Base-by-base conservation (phyloP, 2,888 invertebrate genomes). In the Drosophila neonasuta region DNA sequence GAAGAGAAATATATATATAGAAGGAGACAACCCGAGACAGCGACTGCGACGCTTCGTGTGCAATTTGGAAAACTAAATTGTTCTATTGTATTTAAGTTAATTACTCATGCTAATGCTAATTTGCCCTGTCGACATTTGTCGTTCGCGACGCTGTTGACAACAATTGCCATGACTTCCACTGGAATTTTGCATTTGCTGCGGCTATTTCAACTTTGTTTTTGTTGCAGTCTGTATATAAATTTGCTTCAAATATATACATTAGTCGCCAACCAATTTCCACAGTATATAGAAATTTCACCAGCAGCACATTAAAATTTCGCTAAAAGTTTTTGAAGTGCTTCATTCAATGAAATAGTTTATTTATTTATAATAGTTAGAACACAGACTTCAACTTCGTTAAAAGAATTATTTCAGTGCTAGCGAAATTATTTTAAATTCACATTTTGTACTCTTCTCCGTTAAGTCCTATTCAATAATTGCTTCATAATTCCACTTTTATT, bases 61-160 rank as follows among this genome's bases (percentile, higher is more conserved):
- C 80, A 86, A 85, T 86, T 86, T 75, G 72, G 63, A 74, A 79
- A 84, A 83, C 80, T 86, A 83, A 84, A 86, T 84, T 83, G 84
- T 81, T 71, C 81, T 77, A 86, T 86, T 86, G 84, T 83, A 81
- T 86, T 84, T 84, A 86, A 86, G 86, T 84, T 84, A 84, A 84
- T 84, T 86, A 84, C 81, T 86, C 84, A 77, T 73, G 78, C 86
- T 84, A 84, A 84, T 85, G 79, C 79, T 86, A 86, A 84, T 84
- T 84, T 81, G 74, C 62, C 61, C 54, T 57, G 71, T 57, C 50
- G 63, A 54, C 55, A 45, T 49, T 34, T 52, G 49, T 56, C 57
- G 49, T 56, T 66, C 56, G 45, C 60, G 54, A 32, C 67, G 64
- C 48, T n/a, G 68, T 69, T 72, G 71, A 70, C 73, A 85, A 85